Evolutionary conservation across 1,140 invertebrate genomes (phyloP), one percentile per base, ranked within the genome.

Genomic region (Lordiphosa collinella): DNA sequence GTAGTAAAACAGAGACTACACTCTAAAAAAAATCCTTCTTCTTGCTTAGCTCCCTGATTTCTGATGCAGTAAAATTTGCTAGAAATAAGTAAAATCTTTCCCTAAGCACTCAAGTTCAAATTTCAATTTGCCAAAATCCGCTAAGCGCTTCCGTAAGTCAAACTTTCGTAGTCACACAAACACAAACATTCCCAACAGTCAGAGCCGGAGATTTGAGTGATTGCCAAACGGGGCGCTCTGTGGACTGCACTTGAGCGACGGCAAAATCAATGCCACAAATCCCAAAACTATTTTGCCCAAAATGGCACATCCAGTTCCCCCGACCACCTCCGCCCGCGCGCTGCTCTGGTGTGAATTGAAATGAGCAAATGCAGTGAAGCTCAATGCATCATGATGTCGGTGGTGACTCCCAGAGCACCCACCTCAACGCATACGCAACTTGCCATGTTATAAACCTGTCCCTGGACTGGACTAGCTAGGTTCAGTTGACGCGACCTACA

Each of bases 401-500:
- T 47, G 61, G 38, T 36, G 63, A 16, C 46, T 49, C 47, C 50
- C 58, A 13, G 37, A 61, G 40, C 43, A 61, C 49, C 13, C 58
- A 69, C 52, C 64, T 50, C 58, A 57, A 51, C 49, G 55, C 37
- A 67, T 61, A 85, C 59, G 78, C 68, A 82, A 62, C 72, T 75
- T 72, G 79, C 67, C 71, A 84, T 85, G 78, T 73, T 78, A 84
- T 84, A 34, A 68, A 63, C 31, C 14, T 12, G 16, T 7, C 38
- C 18, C 38, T 16, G 50, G 31, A 53, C 53, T 50, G 13, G 50
- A 47, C 69, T 31, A 44, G 54, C 38, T 53, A 55, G 25, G 25
- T 29, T 8, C 25, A 58, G 38, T 65, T 46, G 60, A 60, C 61
- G 63, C 63, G 56, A 94, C 94, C 93, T 90, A 95, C 94, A 79